phyloP scores from a whole-genome alignment of 2,113 vertebrate species.

The Recurvirostra avosetta region DNA sequence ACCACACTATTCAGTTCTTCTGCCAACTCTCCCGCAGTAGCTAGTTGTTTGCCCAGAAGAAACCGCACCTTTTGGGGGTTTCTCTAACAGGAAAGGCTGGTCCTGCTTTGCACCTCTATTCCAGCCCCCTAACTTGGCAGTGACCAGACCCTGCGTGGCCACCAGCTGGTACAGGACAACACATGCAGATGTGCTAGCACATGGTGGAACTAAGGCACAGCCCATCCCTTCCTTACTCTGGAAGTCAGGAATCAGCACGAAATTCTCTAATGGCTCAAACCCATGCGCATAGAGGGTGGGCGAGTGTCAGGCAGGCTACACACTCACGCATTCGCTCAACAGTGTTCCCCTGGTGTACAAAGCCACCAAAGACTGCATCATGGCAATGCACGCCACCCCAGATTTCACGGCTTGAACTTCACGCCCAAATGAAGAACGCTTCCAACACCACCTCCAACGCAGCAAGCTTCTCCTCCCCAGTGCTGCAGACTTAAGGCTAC shows the following conservation, averaged over 20 bases:
- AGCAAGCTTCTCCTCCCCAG: neutral
- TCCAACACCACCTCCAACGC: neutral
- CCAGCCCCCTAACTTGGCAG: neutral
- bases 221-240: neutral
- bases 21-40: neutral
- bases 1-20: neutral
- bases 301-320: neutral
- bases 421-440: rapidly evolving
- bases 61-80: neutral
- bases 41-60: neutral
- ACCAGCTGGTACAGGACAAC: neutral
- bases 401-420: neutral
- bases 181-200: neutral
- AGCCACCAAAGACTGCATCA: neutral
- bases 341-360: neutral
- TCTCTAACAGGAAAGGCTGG: neutral
- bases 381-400: neutral
- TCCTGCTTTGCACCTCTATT: neutral
- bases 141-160: neutral
- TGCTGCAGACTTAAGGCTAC: neutral
- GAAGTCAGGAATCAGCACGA: neutral
- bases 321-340: rapidly evolving
- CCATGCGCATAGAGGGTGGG: neutral
- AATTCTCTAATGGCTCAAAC: neutral
- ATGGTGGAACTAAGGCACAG: neutral